These are phyloP conservation scores for Heterohyrax brucei DNA, from an alignment of 2,797 vertebrate species.

Conservation along the genomic window DNA sequence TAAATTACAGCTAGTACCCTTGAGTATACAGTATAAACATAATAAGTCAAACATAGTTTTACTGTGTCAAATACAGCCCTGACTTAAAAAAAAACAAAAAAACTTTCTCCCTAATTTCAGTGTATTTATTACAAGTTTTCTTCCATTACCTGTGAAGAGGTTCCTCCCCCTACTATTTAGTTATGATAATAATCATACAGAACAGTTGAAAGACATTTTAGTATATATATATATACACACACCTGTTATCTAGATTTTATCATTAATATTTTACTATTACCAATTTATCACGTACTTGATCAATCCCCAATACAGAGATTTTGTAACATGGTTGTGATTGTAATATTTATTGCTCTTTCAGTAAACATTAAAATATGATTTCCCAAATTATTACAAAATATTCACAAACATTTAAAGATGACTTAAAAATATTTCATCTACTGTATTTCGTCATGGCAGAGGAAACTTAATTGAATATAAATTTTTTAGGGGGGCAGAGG, in stretches of 20 bases:
- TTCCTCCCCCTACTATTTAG: not conserved
- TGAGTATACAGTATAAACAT: not conserved
- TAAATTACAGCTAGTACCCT: not conserved
- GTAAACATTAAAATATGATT: slow-evolving; percentile 18
- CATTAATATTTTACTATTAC: slow-evolving; percentile 3
- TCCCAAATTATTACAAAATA: not conserved
- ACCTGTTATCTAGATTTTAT: not conserved
- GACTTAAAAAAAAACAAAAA: not conserved
- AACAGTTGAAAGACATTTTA: not conserved
- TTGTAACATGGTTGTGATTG: not conserved
- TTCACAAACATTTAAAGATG: slow-evolving; percentile 22
- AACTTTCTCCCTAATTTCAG: not conserved
- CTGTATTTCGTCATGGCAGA: not conserved
- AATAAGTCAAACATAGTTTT: not conserved
- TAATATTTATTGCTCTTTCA: slow-evolving; percentile 20
- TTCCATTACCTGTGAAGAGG: not conserved
- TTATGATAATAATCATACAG: not conserved
- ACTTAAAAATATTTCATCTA: slow-evolving; percentile 33
- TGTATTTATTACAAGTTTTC: not conserved
- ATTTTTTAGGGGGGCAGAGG: not conserved
- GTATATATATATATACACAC: no score
- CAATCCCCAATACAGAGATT: not conserved
- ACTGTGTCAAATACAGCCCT: not conserved
- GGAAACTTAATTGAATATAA: not conserved
- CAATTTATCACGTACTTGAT: not conserved